Base-by-base conservation (phyloP, 30 jellyfish, hydroid and myxozoan species). In the Cassiopea andromeda region DNA sequence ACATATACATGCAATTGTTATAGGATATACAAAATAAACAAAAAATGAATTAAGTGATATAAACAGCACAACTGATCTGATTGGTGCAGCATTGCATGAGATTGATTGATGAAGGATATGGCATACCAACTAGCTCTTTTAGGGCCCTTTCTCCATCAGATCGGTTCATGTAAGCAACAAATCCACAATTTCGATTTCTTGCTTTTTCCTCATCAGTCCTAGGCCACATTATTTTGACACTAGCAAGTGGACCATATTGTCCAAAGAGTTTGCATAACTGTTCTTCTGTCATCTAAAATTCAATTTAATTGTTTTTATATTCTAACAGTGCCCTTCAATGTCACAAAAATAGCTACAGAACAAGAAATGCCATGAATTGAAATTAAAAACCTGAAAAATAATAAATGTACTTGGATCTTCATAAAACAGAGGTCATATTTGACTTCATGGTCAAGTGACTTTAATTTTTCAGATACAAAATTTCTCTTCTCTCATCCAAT, bases 221-320 rank as follows among this genome's bases (percentile, higher is more conserved):
- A n/a, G 99, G 99, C 99, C 99, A 95, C 99, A 95, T 95, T 14
- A 96, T 96, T 76, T 93, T 96, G 57, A 96, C 98, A 89, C 98
- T 96, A n/a, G 98, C 99, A 48, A 96, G 80, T 38, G 99, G 98
- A 14, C 99, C 99, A 77, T 81, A 96, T 71, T 90, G 92, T 1
- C 98, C 99, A 92, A 96, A 96, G 7, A 96, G 85, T 69, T 88
- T 90, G 70, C 99, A 95, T 47, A 95, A 71, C 82, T 89, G 97
- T 69, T 95, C 99, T 80, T 95, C 99, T 44, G 95, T 91, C 99
- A 95, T 91, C 99, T 95, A 84, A 77, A 74, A 50, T 46, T 10
- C 2, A 82, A 69, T 19, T 3, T 61, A 75, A 75, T 76, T 18
- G 8, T 46, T 2, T 16, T 80, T 18, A 3, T 2, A 68, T 38